These are phyloP conservation scores for Chelon labrosus DNA, from an alignment of 2,797 vertebrate species.

Conservation along the genomic window DNA sequence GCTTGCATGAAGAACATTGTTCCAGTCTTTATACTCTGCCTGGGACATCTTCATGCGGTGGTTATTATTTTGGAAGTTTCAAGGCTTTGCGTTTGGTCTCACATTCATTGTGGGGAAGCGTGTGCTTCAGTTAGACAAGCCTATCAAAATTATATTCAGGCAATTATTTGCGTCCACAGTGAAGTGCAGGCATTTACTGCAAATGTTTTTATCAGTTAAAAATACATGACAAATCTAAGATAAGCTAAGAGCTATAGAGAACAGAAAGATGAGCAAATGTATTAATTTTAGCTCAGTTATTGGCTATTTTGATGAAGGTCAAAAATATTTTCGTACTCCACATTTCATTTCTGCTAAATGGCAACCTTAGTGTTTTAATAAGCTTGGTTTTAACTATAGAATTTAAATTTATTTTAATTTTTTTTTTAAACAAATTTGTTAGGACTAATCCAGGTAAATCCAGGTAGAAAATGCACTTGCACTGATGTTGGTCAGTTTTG, in stretches of 20 bases:
- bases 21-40: slow-evolving; percentile 3
- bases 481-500: no score
- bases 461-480: no score
- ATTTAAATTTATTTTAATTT: background rate
- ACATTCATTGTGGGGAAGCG: background rate
- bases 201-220: slow-evolving; percentile 14
- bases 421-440: no score
- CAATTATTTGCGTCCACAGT: background rate
- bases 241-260: slow-evolving; percentile 5
- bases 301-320: background rate
- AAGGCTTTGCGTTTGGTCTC: background rate
- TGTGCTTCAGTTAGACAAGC: slow-evolving; percentile 15
- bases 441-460: no score
- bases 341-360: background rate
- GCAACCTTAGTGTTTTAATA: background rate
- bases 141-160: slow-evolving; percentile 9
- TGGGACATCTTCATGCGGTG: background rate
- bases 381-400: background rate
- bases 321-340: background rate
- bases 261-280: background rate
- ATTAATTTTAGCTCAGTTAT: background rate
- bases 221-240: background rate
- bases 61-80: slow-evolving; percentile 16
- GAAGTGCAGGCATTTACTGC: background rate
- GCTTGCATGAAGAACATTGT: slow-evolving; percentile 8